A percentile compares a stretch with the other conserved stretches of the same genome.
Conservation (phyloP, 2,797 vertebrate species). For the Sitta carolinensis region DNA sequence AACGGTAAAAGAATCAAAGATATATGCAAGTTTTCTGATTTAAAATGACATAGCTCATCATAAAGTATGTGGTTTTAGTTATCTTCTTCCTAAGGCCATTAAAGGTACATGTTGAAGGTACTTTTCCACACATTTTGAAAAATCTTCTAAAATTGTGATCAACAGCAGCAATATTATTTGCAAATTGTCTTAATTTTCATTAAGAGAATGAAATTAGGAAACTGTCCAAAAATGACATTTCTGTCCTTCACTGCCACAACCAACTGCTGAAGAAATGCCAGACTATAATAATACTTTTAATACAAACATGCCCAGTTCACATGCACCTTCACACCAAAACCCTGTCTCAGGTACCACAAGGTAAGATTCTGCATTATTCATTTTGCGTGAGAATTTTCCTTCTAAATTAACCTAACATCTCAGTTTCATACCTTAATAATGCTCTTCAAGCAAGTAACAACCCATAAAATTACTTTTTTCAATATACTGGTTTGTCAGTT, state of each 20-base stretch:
- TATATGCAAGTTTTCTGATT: neutral
- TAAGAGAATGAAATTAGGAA: neutral
- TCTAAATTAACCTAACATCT: neutral
- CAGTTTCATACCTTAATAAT: neutral
- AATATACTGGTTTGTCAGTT: neutral
- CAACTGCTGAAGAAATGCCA: neutral
- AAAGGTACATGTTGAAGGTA: neutral
- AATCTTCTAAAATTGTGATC: neutral
- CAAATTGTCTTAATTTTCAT: neutral
- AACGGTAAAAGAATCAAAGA: slow-evolving; percentile 18
- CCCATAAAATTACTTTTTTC: neutral
- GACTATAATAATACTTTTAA: neutral
- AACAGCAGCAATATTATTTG: neutral
- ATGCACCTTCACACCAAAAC: neutral
- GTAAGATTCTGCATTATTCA: neutral
- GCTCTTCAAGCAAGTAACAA: neutral
- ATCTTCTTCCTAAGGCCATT: neutral
- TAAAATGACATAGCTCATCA: neutral
- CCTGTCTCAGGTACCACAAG: neutral
- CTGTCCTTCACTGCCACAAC: neutral
- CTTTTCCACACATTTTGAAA: neutral
- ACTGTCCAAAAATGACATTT: neutral
- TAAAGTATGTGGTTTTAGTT: neutral
- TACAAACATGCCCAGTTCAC: neutral
- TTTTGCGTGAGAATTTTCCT: neutral